Percentiles rank a stretch among this genome's conserved stretches.
Evolutionary conservation across 1,140 invertebrate species (phyloP).

Genomic region (Cydia splendana): DNA sequence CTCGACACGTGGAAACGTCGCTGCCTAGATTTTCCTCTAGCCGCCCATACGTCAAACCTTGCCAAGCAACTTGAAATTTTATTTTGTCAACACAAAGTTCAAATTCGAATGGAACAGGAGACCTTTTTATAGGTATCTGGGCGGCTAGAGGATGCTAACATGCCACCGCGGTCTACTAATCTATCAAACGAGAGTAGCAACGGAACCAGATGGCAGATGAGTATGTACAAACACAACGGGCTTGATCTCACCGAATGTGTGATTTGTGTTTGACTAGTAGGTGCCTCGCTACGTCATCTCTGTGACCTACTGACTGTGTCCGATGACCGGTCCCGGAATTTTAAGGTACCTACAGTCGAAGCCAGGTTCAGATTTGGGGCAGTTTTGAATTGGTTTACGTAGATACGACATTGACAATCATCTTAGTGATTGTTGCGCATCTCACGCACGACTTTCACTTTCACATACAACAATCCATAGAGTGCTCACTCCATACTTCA

Average conservation of each 20-base stretch:
- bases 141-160: too few relatives aligned
- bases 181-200: slow-evolving; percentile 8
- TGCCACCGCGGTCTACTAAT: background rate
- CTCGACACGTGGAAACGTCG: background rate
- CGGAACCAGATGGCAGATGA: slow-evolving; percentile 17
- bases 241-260: slow-evolving; percentile 12
- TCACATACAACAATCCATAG: too few relatives aligned
- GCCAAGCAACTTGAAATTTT: too few relatives aligned
- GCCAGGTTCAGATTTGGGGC: background rate
- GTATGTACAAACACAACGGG: slow-evolving; percentile 13
- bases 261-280: slow-evolving; percentile 25
- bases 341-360: background rate
- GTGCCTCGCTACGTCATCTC: background rate
- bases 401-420: too few relatives aligned
- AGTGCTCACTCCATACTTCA: too few relatives aligned
- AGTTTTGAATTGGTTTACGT: too few relatives aligned
- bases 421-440: too few relatives aligned
- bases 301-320: slow-evolving; percentile 15
- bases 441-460: too few relatives aligned
- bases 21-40: background rate
- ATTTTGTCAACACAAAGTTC: too few relatives aligned
- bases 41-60: too few relatives aligned
- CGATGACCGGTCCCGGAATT: background rate
- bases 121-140: too few relatives aligned
- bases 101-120: too few relatives aligned